These are phyloP conservation scores for Volucella inanis DNA, from an alignment of 2,888 invertebrate genomes.

Conservation along the genomic window DNA sequence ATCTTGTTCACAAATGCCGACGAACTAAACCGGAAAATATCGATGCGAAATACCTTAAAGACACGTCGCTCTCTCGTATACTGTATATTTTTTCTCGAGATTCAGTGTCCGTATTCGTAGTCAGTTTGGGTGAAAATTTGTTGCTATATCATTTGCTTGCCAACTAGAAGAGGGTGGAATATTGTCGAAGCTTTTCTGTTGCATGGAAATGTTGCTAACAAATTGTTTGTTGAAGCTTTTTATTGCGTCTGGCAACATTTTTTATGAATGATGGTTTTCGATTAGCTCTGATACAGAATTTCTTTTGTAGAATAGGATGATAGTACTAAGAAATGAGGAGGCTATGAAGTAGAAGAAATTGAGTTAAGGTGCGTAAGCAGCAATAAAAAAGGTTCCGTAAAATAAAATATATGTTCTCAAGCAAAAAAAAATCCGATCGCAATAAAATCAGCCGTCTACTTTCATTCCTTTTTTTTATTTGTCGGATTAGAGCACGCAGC, in stretches of 20 bases:
- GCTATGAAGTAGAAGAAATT: no score
- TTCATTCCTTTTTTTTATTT: no score
- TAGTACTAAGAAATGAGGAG: no score
- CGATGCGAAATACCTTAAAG: slow-evolving; percentile 69
- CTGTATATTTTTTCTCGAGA: slow-evolving; percentile 4
- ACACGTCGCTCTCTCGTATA: slow-evolving; percentile 48
- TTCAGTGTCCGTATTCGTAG: slow-evolving; percentile 31
- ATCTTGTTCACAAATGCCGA: slow-evolving; percentile 59
- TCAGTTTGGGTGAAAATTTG: slow-evolving; percentile 17
- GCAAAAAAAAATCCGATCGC: no score
- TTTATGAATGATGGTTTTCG: neutral
- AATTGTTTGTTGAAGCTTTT: slow-evolving; percentile 32
- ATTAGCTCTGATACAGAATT: neutral
- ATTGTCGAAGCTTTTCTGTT: slow-evolving; percentile 46
- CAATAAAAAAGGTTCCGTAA: no score
- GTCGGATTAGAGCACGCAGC: no score
- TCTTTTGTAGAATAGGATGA: neutral
- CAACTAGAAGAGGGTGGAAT: slow-evolving; percentile 10
- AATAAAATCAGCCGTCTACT: no score
- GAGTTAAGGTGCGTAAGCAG: no score
- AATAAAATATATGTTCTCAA: no score
- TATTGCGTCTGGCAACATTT: slow-evolving; percentile 49
- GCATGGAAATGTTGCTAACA: slow-evolving; percentile 8
- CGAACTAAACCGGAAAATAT: slow-evolving; percentile 57
- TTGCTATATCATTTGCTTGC: neutral